A percentile compares a stretch with the other conserved stretches of the same genome.
These are phyloP conservation scores for cat (Felis catus) DNA, from an alignment of 2,113 vertebrate species.

Conservation along the genomic window DNA sequence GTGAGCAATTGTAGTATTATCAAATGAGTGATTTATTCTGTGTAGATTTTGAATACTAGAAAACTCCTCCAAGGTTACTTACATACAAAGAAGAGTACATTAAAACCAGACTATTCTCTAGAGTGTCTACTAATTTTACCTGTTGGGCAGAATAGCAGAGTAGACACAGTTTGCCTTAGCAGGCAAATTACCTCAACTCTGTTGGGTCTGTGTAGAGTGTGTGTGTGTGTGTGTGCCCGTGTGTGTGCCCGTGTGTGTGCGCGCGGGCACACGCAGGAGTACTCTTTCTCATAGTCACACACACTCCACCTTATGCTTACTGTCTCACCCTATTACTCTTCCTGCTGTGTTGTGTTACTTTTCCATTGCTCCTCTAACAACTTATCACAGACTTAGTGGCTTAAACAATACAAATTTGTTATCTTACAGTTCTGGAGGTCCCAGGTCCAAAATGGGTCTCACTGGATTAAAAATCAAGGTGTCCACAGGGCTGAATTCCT, in stretches of 20 bases:
- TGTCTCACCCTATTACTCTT: background rate
- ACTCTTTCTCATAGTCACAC: background rate
- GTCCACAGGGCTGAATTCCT: background rate
- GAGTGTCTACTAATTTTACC: constrained; percentile 23
- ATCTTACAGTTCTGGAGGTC: background rate
- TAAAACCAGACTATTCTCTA: background rate
- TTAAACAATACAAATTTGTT: background rate
- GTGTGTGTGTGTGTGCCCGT: background rate
- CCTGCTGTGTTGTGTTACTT: background rate
- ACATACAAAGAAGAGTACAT: constrained; percentile 18
- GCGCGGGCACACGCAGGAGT: fast-evolving
- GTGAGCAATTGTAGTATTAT: constrained; percentile 4
- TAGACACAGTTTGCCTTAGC: constrained; percentile 41
- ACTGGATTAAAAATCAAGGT: constrained; percentile 31
- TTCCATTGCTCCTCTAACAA: background rate
- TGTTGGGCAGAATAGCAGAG: background rate
- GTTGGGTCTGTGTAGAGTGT: background rate
- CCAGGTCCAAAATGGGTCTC: background rate
- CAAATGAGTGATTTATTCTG: constrained; percentile 40
- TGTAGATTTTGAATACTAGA: constrained; percentile 36
- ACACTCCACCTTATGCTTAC: background rate
- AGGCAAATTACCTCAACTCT: background rate
- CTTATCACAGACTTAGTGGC: background rate
- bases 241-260: background rate
- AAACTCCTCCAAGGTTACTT: constrained; percentile 46